Percentiles rank a stretch among this genome's conserved stretches.
Evolutionary conservation across 2,113 vertebrate species (phyloP).

Genomic region (Chinchilla lanigera): DNA sequence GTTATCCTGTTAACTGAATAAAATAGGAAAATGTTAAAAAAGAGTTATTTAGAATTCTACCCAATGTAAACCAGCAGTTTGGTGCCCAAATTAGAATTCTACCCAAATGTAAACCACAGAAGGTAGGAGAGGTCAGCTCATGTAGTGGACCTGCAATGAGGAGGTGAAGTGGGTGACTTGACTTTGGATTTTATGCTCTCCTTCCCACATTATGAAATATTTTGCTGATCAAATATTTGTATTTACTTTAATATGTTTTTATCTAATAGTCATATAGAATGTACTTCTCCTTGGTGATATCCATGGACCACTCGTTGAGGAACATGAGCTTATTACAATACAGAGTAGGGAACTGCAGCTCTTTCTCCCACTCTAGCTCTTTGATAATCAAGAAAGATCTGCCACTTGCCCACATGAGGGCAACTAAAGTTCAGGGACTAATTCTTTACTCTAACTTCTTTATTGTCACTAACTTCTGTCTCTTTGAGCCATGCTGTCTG

Average conservation of each 20-base stretch:
- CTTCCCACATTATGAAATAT: not conserved
- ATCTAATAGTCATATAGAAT: not conserved
- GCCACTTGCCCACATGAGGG: not conserved
- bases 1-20: not conserved
- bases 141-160: not conserved
- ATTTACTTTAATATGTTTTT: not conserved
- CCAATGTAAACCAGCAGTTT: no score
- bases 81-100: no score
- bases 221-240: not conserved
- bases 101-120: not conserved
- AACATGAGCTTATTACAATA: not conserved
- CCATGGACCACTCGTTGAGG: not conserved
- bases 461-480: accelerated
- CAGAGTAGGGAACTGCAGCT: not conserved
- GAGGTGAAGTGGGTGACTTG: accelerated
- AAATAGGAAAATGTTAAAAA: not conserved
- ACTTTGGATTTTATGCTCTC: conserved; percentile 3
- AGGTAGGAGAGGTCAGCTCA: not conserved
- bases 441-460: not conserved
- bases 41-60: not conserved
- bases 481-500: not conserved
- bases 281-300: not conserved
- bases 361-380: not conserved
- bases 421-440: not conserved
- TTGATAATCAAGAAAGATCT: not conserved